phyloP scores from a whole-genome alignment of 2,888 invertebrate species.

The Mesodorylaimus sp. region DNA sequence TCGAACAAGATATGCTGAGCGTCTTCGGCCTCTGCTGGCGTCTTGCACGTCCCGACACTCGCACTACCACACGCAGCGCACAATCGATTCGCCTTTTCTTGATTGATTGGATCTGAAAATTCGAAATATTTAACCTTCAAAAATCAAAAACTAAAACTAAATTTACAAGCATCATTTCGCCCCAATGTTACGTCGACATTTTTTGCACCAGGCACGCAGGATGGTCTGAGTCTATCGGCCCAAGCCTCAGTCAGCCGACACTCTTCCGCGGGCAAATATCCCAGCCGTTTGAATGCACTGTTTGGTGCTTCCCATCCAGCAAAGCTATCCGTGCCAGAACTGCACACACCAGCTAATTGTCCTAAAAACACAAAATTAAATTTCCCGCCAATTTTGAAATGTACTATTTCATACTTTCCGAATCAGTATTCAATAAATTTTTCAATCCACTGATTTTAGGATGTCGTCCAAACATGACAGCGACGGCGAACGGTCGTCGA shows the following conservation, averaged over 20 bases:
- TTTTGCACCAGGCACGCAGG: conserved; percentile 8
- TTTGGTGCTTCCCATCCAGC: conserved; percentile 10
- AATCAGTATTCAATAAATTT: too few species aligned
- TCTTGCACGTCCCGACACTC: background rate
- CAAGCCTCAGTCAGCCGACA: conserved; percentile 7
- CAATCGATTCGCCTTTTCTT: background rate
- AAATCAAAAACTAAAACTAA: background rate
- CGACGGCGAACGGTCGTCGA: too few species aligned
- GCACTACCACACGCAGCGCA: conserved; percentile 2
- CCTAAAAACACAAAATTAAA: background rate
- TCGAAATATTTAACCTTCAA: background rate
- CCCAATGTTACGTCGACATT: conserved; percentile 7
- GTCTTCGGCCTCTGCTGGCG: conserved; percentile 5
- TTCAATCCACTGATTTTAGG: too few species aligned
- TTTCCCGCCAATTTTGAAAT: too few species aligned
- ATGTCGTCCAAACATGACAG: too few species aligned
- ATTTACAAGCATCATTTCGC: conserved; percentile 1
- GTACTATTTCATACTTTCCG: too few species aligned
- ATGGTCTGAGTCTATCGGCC: conserved; percentile 1
- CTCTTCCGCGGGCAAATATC: background rate
- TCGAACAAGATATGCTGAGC: background rate
- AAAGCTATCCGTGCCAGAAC: conserved; percentile 8
- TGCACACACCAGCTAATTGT: conserved; percentile 5
- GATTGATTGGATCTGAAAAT: background rate
- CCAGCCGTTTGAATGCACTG: conserved; percentile 1